These are phyloP conservation scores for Notodonta dromedarius DNA, from an alignment of 2,888 invertebrate species.

Conservation along the genomic window DNA sequence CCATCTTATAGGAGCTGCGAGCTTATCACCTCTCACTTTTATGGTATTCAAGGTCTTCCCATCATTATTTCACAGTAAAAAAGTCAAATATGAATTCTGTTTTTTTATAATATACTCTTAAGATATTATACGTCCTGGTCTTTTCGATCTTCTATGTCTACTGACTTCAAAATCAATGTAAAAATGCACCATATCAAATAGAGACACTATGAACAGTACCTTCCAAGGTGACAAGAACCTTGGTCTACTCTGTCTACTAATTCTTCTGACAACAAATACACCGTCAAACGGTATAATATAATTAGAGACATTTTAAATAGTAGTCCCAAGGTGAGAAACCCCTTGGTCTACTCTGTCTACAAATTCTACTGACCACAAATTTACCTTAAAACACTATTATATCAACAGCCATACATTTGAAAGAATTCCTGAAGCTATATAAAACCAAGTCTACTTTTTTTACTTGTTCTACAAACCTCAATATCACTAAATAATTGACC, in stretches of 20 bases:
- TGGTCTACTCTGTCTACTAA: neutral
- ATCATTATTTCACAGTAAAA: no score
- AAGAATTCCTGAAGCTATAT: neutral
- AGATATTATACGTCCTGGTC: no score
- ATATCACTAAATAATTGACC: neutral
- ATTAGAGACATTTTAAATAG: neutral
- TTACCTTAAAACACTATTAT: neutral
- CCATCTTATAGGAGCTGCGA: no score
- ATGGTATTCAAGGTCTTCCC: no score
- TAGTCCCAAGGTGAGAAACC: neutral
- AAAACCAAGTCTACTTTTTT: neutral
- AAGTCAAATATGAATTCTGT: no score
- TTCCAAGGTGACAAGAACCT: neutral
- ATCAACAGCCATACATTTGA: neutral
- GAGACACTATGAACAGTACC: neutral
- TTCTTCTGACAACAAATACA: neutral
- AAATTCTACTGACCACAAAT: neutral
- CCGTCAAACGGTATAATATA: neutral
- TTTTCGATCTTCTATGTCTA: no score
- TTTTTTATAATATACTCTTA: no score
- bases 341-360: neutral
- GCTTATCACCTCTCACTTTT: no score
- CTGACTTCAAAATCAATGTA: no score
- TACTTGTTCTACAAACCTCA: neutral
- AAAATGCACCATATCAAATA: no score